These are phyloP conservation scores for Brachynemurus nebulosus DNA, from an alignment of 2,888 invertebrate genomes.

Conservation along the genomic window DNA sequence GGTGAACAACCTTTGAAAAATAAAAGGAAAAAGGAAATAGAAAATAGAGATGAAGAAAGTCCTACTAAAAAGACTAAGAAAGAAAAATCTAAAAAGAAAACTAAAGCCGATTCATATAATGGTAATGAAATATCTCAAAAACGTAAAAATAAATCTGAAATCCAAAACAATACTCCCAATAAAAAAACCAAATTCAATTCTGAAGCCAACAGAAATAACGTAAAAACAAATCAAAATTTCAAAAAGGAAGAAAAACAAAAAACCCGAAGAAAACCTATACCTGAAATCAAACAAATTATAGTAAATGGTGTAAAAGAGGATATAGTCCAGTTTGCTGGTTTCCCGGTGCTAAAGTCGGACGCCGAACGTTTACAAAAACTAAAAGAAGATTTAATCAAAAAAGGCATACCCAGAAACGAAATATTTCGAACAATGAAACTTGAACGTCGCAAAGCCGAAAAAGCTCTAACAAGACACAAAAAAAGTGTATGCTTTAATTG, in stretches of 20 bases:
- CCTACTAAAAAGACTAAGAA: conserved; percentile 5
- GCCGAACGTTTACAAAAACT: conserved; percentile 46
- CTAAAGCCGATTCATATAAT: conserved; percentile 9
- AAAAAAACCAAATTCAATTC: conserved; percentile 20
- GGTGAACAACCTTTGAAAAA: background rate
- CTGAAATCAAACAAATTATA: background rate
- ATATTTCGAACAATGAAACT: conserved; percentile 50
- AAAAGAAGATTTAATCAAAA: conserved; percentile 47
- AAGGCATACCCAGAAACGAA: conserved; percentile 52
- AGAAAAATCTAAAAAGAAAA: conserved; percentile 11
- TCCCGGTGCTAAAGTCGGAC: conserved; percentile 57
- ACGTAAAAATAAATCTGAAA: conserved; percentile 14
- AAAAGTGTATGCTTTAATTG: conserved; percentile 70
- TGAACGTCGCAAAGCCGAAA: conserved; percentile 58
- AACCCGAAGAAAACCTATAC: conserved; percentile 33
- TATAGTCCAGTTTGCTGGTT: conserved; percentile 51
- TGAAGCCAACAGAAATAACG: background rate
- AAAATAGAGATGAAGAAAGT: background rate
- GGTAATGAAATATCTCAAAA: conserved; percentile 15
- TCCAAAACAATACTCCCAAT: conserved; percentile 10
- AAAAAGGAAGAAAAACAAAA: conserved; percentile 26
- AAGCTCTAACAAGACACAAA: conserved; percentile 47
- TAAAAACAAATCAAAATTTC: conserved; percentile 15
- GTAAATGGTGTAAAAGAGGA: conserved; percentile 50
- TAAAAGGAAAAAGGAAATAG: background rate